Evolutionary conservation across 2,113 vertebrate genomes (phyloP).

Genomic region (Pimephales promelas): DNA sequence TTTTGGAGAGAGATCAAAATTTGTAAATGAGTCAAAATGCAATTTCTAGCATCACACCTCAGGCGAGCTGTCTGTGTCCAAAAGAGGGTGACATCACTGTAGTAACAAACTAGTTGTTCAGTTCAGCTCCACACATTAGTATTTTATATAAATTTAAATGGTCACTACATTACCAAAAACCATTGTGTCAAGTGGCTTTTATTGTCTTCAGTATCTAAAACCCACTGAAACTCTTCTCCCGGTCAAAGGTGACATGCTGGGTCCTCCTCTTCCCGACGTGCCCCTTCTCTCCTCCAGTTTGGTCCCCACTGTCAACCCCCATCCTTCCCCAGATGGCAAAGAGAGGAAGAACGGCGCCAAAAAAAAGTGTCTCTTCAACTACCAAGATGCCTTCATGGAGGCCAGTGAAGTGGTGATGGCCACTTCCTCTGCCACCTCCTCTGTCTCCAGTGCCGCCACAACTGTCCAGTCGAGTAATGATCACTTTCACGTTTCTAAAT

Average conservation of each 20-base stretch:
- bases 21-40: conserved; percentile 18
- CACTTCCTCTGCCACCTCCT: conserved; percentile 91
- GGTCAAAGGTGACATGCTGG: conserved; percentile 82
- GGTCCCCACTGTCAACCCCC: conserved; percentile 71
- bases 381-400: conserved; percentile 98
- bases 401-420: conserved; percentile 93
- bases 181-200: background rate
- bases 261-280: conserved; percentile 82
- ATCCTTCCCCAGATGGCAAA: conserved; percentile 80
- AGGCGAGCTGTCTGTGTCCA: background rate
- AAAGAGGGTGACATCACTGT: background rate
- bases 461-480: conserved; percentile 97
- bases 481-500: conserved; percentile 89
- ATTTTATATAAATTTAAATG: background rate
- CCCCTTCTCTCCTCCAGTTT: conserved; percentile 82
- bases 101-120: background rate
- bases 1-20: conserved; percentile 16
- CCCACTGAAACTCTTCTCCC: background rate
- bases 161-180: background rate
- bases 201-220: background rate
- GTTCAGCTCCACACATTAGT: background rate
- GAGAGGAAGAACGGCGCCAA: conserved; percentile 89
- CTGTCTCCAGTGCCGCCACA: conserved; percentile 94
- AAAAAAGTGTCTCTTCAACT: conserved; percentile 98
- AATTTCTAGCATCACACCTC: conserved; percentile 6